Evolutionary conservation across 2,797 vertebrate genomes (phyloP).

Genomic region (Xerus rutilus): DNA sequence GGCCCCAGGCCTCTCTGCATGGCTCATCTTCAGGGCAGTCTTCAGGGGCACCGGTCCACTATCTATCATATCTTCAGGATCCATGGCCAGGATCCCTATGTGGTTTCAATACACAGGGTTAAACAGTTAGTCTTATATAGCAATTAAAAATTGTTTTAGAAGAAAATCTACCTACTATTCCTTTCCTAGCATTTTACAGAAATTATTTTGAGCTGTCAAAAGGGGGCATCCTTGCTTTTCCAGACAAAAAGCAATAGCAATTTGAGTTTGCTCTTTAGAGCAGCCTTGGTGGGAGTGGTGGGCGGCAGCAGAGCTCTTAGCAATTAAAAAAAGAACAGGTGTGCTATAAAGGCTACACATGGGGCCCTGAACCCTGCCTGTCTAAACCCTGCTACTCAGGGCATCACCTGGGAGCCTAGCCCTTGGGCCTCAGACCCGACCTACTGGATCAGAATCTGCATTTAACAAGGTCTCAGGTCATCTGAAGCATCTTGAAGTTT

Average conservation of each 20-base stretch:
- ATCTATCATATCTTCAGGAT: not conserved
- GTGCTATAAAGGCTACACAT: conserved; percentile 16
- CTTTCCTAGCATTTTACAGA: conserved; percentile 79
- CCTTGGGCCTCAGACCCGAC: not conserved
- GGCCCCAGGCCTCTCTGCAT: not conserved
- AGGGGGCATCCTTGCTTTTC: conserved; percentile 90
- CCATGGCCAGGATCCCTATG: not conserved
- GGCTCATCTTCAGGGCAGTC: not conserved
- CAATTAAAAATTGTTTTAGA: not conserved
- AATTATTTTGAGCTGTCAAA: conserved; percentile 86
- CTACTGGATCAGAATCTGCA: not conserved
- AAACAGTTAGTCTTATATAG: not conserved
- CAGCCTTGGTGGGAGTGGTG: conserved; percentile 45
- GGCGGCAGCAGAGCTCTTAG: conserved; percentile 36
- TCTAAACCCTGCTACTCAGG: not conserved
- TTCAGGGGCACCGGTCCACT: not conserved
- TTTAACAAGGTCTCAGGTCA: not conserved
- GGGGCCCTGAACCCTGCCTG: not conserved
- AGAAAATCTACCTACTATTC: conserved; percentile 79
- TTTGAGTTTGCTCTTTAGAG: conserved; percentile 61
- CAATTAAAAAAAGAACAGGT: conserved; percentile 70
- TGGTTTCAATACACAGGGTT: not conserved
- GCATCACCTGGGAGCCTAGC: not conserved
- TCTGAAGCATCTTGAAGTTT: not conserved
- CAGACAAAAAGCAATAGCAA: conserved; percentile 72